phyloP scores from a whole-genome alignment of 2,888 invertebrate species.

The Conops quadrifasciatus region DNA sequence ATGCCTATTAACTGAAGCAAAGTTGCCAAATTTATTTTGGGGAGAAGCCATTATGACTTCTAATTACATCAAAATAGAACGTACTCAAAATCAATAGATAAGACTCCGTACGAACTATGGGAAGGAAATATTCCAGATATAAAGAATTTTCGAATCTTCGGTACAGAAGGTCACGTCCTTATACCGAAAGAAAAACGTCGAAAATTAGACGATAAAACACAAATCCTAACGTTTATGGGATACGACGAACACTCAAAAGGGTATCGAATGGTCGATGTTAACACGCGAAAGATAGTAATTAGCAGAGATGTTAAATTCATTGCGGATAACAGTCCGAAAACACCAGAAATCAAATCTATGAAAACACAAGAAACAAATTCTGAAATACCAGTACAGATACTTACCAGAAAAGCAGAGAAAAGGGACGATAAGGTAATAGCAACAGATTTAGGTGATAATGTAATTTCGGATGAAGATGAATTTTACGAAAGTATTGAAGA shows the following conservation, averaged over 20 bases:
- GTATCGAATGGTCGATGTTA: conserved; percentile 40
- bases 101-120: conserved; percentile 31
- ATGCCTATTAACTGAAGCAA: conserved; percentile 30
- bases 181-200: conserved; percentile 39
- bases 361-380: no score
- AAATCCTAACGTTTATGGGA: conserved; percentile 43
- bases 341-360: no score
- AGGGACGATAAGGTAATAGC: not conserved
- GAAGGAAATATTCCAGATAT: conserved; percentile 17
- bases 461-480: conserved; percentile 1
- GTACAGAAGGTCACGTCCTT: conserved; percentile 33
- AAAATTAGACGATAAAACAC: conserved; percentile 42
- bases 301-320: no score
- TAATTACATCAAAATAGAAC: conserved; percentile 18
- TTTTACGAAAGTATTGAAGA: not conserved
- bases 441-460: not conserved
- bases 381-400: no score
- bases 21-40: conserved; percentile 25
- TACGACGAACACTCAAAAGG: conserved; percentile 43
- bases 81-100: conserved; percentile 14
- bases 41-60: conserved; percentile 21
- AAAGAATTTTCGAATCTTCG: conserved; percentile 1
- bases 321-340: not conserved
- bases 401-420: not conserved
- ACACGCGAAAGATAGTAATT: no score